Conservation (phyloP, 1,140 invertebrate genomes). For the Diorhabda sublineata region DNA sequence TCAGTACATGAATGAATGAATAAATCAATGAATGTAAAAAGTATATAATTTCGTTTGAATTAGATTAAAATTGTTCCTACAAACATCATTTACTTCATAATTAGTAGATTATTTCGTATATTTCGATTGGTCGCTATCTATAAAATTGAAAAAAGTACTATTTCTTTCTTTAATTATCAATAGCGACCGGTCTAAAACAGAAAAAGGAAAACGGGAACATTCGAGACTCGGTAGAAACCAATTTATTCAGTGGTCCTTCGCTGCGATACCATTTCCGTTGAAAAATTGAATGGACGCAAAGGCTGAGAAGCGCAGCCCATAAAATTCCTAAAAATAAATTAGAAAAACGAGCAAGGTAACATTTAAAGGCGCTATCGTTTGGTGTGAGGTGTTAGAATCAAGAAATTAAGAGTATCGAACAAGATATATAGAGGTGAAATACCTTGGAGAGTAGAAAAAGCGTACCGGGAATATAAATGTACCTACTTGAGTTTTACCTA, state of each 20-base stretch:
- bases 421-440: background rate
- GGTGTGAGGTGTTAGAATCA: background rate
- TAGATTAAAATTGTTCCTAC: too few relatives aligned
- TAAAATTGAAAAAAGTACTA: too few relatives aligned
- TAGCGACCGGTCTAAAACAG: background rate
- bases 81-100: too few relatives aligned
- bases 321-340: conserved; percentile 14
- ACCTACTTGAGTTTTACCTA: background rate
- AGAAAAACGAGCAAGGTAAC: background rate
- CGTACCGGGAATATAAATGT: background rate
- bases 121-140: too few relatives aligned
- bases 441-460: background rate
- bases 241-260: conserved; percentile 13
- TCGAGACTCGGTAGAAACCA: background rate
- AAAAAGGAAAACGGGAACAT: background rate
- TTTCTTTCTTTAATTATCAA: too few relatives aligned
- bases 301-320: conserved; percentile 4
- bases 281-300: conserved; percentile 14
- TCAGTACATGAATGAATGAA: too few relatives aligned
- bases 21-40: too few relatives aligned
- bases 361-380: background rate
- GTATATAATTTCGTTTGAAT: too few relatives aligned
- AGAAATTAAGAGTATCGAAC: conserved; percentile 2
- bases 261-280: conserved; percentile 11
- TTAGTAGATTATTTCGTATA: too few relatives aligned